Base-by-base conservation (phyloP, 1,140 invertebrate genomes). In the Zophobas morio region DNA sequence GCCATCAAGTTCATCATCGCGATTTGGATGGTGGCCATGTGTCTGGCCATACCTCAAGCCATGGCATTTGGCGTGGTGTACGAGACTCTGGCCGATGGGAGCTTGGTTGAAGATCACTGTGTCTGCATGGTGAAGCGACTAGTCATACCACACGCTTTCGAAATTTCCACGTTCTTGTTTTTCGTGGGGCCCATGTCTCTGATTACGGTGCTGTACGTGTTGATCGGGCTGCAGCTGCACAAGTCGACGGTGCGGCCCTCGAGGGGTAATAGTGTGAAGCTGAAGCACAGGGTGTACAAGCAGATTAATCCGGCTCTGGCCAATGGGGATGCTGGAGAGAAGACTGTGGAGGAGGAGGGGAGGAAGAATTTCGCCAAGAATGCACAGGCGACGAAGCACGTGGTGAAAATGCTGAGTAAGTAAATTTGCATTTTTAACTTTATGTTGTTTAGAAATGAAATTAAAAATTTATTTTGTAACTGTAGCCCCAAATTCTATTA, bases 21-120 rank as follows among this genome's bases (percentile, higher is more conserved):
- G 6, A 91, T 94, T 81, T 95, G 94, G 94, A 73, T 93, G 1
- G 80, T 93, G 70, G 92, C 93, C 0, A 86, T 94, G 8, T 88
- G 92, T 46, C 90, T 93, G 6, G 96, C 96, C 1, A 88, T 96
- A 51, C 96, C 96, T 0, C 92, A 94, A 84, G 93, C 93, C 0
- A 90, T 93, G 42, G 93, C 94, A 79, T 94, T 94, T 76, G 93
- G 93, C 0, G 88, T 94, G 34, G 88, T 91, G n/a, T 88, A 87
- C 49, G 86, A 87, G 34, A 82, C 80, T 1, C 82, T 82, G 6
- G 89, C 87, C 57, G 88, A 86, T 34, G 92, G 91, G 78, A 88
- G 88, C 1, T 86, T 91, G 46, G 89, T 89, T 39, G 88, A 87
- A 51, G 86, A 87, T 4, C 79, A 82, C 70, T 84, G 78, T 74